Percentiles rank a stretch among this genome's conserved stretches.
These are phyloP conservation scores for Porphyrio hochstetteri DNA, from an alignment of 2,113 vertebrate species.

Conservation along the genomic window DNA sequence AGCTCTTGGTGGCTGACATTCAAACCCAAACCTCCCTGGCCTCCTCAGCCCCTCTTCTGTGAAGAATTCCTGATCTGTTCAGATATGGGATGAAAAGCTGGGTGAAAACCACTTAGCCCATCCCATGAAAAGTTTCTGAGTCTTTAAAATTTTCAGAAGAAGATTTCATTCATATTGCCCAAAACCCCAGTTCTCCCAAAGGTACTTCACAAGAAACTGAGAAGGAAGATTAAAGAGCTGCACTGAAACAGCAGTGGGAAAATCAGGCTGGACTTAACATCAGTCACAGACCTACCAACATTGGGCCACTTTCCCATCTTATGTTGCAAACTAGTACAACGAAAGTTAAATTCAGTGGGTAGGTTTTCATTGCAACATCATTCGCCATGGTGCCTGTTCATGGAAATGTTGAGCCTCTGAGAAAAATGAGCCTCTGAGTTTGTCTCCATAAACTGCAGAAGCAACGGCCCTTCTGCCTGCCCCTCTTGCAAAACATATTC, in stretches of 20 bases:
- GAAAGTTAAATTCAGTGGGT: not conserved
- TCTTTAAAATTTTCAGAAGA: not conserved
- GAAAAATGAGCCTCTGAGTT: no score
- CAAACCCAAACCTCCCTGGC: not conserved
- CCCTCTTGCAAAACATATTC: not conserved
- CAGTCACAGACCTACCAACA: not conserved
- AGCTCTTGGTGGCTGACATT: not conserved
- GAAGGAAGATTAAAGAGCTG: not conserved
- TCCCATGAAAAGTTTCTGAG: not conserved
- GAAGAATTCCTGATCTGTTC: not conserved
- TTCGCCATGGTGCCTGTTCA: not conserved
- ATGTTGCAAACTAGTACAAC: not conserved
- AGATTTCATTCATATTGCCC: not conserved
- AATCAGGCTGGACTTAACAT: not conserved
- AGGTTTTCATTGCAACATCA: constrained; percentile 13
- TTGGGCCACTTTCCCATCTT: constrained; percentile 30
- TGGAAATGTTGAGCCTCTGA: not conserved
- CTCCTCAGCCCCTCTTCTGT: not conserved
- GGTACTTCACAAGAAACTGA: not conserved
- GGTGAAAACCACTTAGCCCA: not conserved
- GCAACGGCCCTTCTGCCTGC: not conserved
- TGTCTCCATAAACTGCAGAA: not conserved
- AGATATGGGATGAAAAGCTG: not conserved
- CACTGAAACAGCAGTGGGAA: not conserved
- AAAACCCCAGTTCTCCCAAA: not conserved